Evolutionary conservation across 2,888 invertebrate genomes (phyloP), one percentile per base, ranked within the genome.

Genomic region (Seira ritae): DNA sequence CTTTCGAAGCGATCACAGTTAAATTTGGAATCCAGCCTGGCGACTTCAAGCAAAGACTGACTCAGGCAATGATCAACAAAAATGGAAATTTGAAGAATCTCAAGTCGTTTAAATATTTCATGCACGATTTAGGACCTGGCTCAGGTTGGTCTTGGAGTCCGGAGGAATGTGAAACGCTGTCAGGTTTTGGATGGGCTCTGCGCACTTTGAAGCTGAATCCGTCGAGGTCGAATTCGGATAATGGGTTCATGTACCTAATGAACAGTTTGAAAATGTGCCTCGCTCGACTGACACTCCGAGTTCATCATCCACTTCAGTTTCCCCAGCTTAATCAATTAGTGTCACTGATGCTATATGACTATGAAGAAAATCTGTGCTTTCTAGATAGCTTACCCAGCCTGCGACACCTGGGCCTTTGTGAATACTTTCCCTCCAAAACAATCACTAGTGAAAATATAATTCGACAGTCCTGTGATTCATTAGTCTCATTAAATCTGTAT

Each of bases 81-180:
- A n/a, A 62, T 31, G 22, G 15, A 4, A 75, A 85, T 8, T 42
- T 86, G 19, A 78, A 69, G 50, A 70, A 84, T 72, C 42, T 86
- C 22, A 80, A 80, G 46, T 75, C 81, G 12, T 68, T 86, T 20
- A 85, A 86, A 46, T 86, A 86, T 55, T 86, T 86, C 50, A 83
- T 86, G 84, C 86, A 86, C 67, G 85, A 86, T 42, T 76, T 77
- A 17, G 86, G 86, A 0, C 80, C 84, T 12, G 86, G 81, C 0
- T 71, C 83, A 0, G 83, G 80, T 6, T 86, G 86, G 86, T 78
- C 85, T 8, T 86, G 86, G 86, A 84, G 78, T 66, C 69, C 75
- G 0, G 76, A 84, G n/a, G 86, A 86, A 55, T 84, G 83, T 24
- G 72, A 78, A 62, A 78, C 76, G 6, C 50, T 86, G 20, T 78